These are phyloP conservation scores for Trachelipus rathkii DNA, from an alignment of 1,140 invertebrate genomes.

Conservation along the genomic window DNA sequence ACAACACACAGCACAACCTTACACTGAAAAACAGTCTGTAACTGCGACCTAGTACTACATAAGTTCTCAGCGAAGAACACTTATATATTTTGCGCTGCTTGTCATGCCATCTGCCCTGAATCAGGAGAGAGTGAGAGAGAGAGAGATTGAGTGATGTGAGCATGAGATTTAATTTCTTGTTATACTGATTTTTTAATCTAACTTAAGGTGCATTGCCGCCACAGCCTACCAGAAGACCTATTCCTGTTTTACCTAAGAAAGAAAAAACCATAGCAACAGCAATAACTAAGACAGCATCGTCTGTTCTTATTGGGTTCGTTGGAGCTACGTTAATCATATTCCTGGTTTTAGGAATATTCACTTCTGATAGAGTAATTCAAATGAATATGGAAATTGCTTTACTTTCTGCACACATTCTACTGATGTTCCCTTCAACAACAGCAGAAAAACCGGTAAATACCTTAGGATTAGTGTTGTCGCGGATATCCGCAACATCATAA, in stretches of 20 bases:
- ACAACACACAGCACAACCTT: too few relatives aligned
- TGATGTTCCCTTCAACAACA: constrained; percentile 44
- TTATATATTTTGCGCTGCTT: too few relatives aligned
- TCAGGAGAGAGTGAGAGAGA: too few relatives aligned
- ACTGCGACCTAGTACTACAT: too few relatives aligned
- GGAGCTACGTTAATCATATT: constrained; percentile 47
- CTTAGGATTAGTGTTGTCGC: too few relatives aligned
- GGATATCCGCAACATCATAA: not conserved
- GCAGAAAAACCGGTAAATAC: constrained; percentile 26
- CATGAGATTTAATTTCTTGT: too few relatives aligned
- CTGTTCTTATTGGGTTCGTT: constrained; percentile 48
- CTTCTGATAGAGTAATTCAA: constrained; percentile 48
- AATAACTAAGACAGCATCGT: constrained; percentile 48
- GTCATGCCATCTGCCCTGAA: too few relatives aligned
- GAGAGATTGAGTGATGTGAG: too few relatives aligned
- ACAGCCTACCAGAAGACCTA: constrained; percentile 47
- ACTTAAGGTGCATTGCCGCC: constrained; percentile 41
- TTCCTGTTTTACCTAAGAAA: constrained; percentile 46
- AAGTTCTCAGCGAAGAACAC: too few relatives aligned
- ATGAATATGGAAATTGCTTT: constrained; percentile 51
- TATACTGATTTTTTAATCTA: too few relatives aligned
- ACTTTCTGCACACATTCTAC: constrained; percentile 46
- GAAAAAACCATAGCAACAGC: constrained; percentile 48
- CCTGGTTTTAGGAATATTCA: constrained; percentile 48
- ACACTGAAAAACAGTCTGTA: too few relatives aligned